phyloP scores from a whole-genome alignment of 2,797 vertebrate species.

The Chaunax sp. region DNA sequence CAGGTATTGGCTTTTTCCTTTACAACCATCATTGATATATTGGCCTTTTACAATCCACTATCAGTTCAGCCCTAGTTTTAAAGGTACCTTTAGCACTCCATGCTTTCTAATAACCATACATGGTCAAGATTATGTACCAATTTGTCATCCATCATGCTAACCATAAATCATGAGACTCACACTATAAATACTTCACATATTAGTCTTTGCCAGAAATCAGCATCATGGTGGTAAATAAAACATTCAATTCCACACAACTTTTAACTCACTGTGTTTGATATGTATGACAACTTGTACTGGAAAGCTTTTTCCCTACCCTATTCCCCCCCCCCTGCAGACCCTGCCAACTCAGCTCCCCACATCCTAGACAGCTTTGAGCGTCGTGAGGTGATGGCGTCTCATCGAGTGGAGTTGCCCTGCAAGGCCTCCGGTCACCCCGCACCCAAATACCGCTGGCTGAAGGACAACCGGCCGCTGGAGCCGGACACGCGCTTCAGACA shows the following conservation, averaged over 20 bases:
- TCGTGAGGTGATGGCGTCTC: slow-evolving; percentile 94
- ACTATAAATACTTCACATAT: too few species aligned
- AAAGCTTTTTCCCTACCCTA: background rate
- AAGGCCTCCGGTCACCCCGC: slow-evolving; percentile 95
- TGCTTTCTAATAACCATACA: too few species aligned
- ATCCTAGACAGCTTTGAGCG: slow-evolving; percentile 98
- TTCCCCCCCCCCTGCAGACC: slow-evolving; percentile 81
- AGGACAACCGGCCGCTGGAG: slow-evolving; percentile 95
- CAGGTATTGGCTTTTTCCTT: too few species aligned
- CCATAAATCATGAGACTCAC: too few species aligned
- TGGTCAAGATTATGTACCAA: too few species aligned
- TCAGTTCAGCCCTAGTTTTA: too few species aligned
- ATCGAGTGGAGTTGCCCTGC: slow-evolving; percentile 95
- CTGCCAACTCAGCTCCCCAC: slow-evolving; percentile 94
- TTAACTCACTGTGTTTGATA: background rate
- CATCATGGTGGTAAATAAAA: background rate
- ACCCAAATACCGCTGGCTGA: slow-evolving; percentile 97
- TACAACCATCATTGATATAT: too few species aligned
- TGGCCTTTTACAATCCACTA: too few species aligned
- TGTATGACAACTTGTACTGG: background rate
- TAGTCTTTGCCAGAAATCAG: too few species aligned
- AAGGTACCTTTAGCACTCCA: too few species aligned
- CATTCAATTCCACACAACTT: background rate
- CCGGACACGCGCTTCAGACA: slow-evolving; percentile 94
- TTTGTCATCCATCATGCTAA: too few species aligned